Evolutionary conservation across 1,140 invertebrate genomes (phyloP).

Genomic region (Temnothorax curvispinosus): DNA sequence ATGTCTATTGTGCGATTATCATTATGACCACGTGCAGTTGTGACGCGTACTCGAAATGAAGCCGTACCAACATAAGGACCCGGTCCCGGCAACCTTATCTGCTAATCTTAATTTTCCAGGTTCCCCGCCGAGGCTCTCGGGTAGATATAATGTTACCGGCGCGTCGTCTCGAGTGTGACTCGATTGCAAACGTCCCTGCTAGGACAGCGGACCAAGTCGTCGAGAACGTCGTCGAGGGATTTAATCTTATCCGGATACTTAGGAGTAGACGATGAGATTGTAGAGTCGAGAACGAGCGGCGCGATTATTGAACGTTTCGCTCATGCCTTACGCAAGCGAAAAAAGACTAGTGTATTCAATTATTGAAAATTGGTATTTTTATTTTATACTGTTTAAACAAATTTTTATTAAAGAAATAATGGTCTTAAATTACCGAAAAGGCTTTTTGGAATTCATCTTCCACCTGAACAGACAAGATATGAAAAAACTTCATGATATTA

Average conservation of each 20-base stretch:
- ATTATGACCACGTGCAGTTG: conserved; percentile 67
- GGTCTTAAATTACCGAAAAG: background rate
- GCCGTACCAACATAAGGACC: conserved; percentile 64
- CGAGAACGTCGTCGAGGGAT: conserved; percentile 64
- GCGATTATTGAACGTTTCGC: conserved; percentile 8
- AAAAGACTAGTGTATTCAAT: conserved; percentile 3
- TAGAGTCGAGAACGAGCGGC: conserved; percentile 54
- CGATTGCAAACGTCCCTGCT: conserved; percentile 75
- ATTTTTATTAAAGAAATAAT: background rate
- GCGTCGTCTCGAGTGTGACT: conserved; percentile 76
- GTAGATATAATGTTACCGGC: conserved; percentile 76
- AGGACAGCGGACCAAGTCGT: conserved; percentile 57
- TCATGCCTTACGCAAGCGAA: background rate
- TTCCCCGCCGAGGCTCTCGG: conserved; percentile 66
- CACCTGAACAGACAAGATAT: background rate
- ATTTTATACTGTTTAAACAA: background rate
- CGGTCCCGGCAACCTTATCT: conserved; percentile 72
- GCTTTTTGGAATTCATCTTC: background rate
- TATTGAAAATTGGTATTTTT: background rate
- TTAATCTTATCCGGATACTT: conserved; percentile 75
- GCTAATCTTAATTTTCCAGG: conserved; percentile 80
- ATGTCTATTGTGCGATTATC: conserved; percentile 78
- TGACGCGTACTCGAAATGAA: conserved; percentile 75
- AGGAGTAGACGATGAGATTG: conserved; percentile 65
- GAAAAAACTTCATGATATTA: background rate